A percentile compares a stretch with the other conserved stretches of the same genome.
Conservation (phyloP, 2,113 vertebrate genomes). For the Leptocoma aspasia region DNA sequence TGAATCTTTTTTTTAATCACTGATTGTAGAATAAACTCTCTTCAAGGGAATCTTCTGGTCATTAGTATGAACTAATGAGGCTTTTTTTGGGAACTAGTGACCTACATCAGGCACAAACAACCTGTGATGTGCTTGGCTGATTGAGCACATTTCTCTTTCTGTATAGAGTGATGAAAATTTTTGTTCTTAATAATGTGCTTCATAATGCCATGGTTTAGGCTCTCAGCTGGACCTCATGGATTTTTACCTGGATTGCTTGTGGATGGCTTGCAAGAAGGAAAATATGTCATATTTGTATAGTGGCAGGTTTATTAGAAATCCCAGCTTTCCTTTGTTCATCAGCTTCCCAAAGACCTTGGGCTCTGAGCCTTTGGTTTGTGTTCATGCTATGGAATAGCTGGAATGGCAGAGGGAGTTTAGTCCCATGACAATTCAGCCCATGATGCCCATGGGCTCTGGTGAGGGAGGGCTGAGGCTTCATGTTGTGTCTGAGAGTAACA, state of each 20-base stretch:
- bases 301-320: neutral
- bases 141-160: neutral
- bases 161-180: neutral
- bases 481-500: neutral
- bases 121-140: neutral
- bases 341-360: neutral
- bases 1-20: neutral
- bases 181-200: neutral
- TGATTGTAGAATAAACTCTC: neutral
- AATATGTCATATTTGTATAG: neutral
- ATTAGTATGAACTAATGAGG: neutral
- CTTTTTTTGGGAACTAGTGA: neutral
- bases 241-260: neutral
- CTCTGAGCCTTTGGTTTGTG: neutral
- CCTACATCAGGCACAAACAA: neutral
- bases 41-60: neutral
- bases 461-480: neutral
- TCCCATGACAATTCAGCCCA: no score
- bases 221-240: neutral
- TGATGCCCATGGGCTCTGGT: fast-evolving
- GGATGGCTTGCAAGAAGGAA: neutral
- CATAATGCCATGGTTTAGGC: neutral
- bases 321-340: neutral
- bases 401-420: neutral
- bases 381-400: neutral